A percentile compares a stretch with the other conserved stretches of the same genome.
phyloP scores from a whole-genome alignment of 1,140 invertebrate genomes.

The Paracyclopina nana region DNA sequence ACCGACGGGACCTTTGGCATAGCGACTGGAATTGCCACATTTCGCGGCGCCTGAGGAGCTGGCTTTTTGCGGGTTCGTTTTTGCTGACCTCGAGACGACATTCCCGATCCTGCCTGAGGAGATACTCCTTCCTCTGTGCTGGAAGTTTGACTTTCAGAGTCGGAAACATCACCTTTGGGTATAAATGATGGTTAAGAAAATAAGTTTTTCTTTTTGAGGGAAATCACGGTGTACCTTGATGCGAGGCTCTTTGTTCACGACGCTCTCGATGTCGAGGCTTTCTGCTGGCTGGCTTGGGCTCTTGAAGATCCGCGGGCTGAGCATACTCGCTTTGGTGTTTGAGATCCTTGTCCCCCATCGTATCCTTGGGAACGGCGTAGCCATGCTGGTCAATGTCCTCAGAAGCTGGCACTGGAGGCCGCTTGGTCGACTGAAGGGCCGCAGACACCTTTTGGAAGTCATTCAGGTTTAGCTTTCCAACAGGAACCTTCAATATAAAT shows the following conservation, averaged over 20 bases:
- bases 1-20: constrained; percentile 54
- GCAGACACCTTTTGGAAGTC: constrained; percentile 69
- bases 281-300: constrained; percentile 34
- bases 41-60: constrained; percentile 57
- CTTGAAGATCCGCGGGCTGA: constrained; percentile 28
- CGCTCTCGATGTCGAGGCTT: constrained; percentile 3
- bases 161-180: constrained; percentile 15
- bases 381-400: constrained; percentile 49
- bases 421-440: constrained; percentile 39
- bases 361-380: constrained; percentile 20
- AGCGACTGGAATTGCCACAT: constrained; percentile 54
- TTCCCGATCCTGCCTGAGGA: constrained; percentile 47
- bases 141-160: constrained; percentile 54
- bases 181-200: neutral
- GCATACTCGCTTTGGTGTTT: neutral
- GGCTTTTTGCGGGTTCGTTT: constrained; percentile 47
- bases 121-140: constrained; percentile 33
- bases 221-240: neutral
- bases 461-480: constrained; percentile 74
- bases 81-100: constrained; percentile 38
- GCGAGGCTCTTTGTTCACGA: constrained; percentile 4
- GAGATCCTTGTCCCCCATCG: constrained; percentile 10
- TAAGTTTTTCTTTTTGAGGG: neutral
- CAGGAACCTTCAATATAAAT: constrained; percentile 27
- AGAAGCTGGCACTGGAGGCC: constrained; percentile 55